Conservation (phyloP, 2,888 invertebrate genomes). For the Scaptodrosophila latifasciaeformis region DNA sequence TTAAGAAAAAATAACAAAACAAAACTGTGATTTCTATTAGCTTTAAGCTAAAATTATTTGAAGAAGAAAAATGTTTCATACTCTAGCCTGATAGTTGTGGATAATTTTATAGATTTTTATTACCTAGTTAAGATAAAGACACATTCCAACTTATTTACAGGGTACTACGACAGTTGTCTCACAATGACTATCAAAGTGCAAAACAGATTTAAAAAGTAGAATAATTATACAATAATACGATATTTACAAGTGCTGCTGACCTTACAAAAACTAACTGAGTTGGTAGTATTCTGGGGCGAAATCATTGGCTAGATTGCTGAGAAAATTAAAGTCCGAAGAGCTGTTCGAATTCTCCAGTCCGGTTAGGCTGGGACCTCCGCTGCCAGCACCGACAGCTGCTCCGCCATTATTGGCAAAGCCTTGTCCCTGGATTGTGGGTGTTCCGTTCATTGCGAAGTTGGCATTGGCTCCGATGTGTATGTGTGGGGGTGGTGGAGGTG, state of each 20-base stretch:
- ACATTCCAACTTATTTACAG: constrained; percentile 46
- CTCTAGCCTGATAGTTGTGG: too few species aligned
- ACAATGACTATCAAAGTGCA: too few species aligned
- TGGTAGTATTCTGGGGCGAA: constrained; percentile 93
- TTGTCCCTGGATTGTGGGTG: constrained; percentile 39
- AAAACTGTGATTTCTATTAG: constrained; percentile 17
- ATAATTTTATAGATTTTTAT: too few species aligned
- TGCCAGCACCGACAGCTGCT: constrained; percentile 14
- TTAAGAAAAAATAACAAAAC: too few species aligned
- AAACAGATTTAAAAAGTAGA: too few species aligned
- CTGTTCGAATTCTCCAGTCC: constrained; percentile 90
- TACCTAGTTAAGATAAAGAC: too few species aligned
- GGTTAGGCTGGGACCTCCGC: constrained; percentile 75
- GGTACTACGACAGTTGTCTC: constrained; percentile 35
- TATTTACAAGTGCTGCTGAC: constrained; percentile 38
- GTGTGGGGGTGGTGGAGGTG: constrained; percentile 72
- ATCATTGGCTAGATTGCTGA: constrained; percentile 93
- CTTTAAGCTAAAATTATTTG: constrained; percentile 52
- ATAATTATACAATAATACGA: too few species aligned
- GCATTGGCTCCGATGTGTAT: constrained; percentile 47
- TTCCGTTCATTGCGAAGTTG: constrained; percentile 48
- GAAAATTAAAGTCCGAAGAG: constrained; percentile 95
- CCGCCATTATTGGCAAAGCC: constrained; percentile 44
- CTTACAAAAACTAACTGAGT: constrained; percentile 74
- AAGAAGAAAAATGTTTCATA: too few species aligned